Evolutionary conservation across 2,888 invertebrate genomes (phyloP), one percentile per base, ranked within the genome.

Genomic region (Biston betularia): DNA sequence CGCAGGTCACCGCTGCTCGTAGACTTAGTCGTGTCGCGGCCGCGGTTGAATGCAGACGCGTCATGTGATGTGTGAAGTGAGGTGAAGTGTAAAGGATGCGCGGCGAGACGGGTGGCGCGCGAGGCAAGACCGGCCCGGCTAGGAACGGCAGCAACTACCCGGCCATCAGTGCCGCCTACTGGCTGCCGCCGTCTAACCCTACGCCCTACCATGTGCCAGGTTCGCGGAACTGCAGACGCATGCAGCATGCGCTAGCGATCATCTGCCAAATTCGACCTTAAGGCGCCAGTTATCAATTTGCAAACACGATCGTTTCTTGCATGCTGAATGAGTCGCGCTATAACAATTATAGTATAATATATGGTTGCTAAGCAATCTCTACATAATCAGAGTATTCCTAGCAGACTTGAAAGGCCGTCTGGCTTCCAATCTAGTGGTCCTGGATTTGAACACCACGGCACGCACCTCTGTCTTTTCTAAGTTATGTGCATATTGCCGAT

Each of bases 201-300:
- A 96, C 96, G 86, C 97, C 97, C 83, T 97, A 97, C 94, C 95
- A 97, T 89, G 95, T 97, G 90, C 97, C 97, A 97, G 97, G 97
- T 97, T 96, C 85, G 89, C 69, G 65, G 53, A 62, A 62, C 52
- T 50, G 62, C 42, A 63, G 67, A 59, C 67, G 59, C 65, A 48
- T 65, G 62, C 67, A 65, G 68, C 65, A 65, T 65, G 65, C 54
- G 52, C 52, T 45, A 58, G 45, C 65, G 68, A 70, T 64, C 60
- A 50, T 49, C 66, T 60, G 71, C 69, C 10, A 71, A 66, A 72
- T 60, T 68, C 66, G 33, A 74, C 72, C 69, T 70, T 74, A 75
- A 44, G 54, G 53, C 35, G n/a, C 40, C 24, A 45, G 24, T 54
- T 59, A 59, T 44, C 59, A 35, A 54, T 44, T 50, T 48, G 57